These are phyloP conservation scores for Lophochroa leadbeateri DNA, from an alignment of 2,113 vertebrate genomes.

Conservation along the genomic window DNA sequence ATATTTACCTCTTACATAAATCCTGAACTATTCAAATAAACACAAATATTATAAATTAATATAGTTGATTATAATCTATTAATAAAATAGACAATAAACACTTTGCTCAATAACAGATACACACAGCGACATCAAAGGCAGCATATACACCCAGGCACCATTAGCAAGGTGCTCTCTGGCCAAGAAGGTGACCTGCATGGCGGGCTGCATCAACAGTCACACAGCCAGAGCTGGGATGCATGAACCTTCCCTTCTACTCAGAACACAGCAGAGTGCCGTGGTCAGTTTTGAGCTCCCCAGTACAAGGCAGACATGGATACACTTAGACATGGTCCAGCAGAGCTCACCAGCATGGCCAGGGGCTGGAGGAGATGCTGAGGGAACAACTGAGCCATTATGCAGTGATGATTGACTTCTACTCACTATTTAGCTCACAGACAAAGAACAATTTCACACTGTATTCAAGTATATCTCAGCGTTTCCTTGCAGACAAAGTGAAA, in stretches of 20 bases:
- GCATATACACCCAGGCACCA: neutral
- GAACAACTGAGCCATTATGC: neutral
- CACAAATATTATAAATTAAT: neutral
- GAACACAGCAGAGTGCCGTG: neutral
- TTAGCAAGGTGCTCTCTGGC: neutral
- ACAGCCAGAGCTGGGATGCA: neutral
- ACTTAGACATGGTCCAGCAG: neutral
- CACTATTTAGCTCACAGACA: neutral
- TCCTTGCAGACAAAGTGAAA: neutral
- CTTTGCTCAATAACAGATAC: neutral
- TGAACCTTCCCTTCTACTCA: neutral
- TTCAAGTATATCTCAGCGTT: neutral
- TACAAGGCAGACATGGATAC: neutral
- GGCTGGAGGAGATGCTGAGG: neutral
- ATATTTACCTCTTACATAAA: neutral
- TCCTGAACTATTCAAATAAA: neutral
- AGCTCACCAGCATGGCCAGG: neutral
- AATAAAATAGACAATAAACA: neutral
- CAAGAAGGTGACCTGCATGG: neutral
- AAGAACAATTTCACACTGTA: neutral
- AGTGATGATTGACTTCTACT: neutral
- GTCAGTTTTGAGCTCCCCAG: neutral
- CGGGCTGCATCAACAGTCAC: rapidly evolving
- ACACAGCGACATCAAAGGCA: rapidly evolving
- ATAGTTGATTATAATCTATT: neutral